Percentiles rank a stretch among this genome's conserved stretches.
Evolutionary conservation across 1,140 invertebrate species (phyloP).

Genomic region (Thaumatotibia leucotreta): DNA sequence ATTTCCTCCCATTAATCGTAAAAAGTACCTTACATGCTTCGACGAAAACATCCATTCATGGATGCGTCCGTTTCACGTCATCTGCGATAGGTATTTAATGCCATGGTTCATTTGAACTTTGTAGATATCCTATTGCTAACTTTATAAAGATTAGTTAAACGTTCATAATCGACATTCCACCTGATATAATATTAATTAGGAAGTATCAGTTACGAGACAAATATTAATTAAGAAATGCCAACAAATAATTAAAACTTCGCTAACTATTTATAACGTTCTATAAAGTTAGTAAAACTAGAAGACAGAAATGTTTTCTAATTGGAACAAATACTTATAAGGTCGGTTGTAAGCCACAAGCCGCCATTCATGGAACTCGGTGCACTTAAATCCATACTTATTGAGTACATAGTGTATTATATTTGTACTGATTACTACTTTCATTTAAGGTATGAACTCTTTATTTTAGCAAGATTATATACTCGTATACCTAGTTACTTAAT

Average conservation of each 20-base stretch:
- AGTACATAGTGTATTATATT: no score
- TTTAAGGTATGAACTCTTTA: conserved; percentile 20
- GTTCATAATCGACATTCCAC: no score
- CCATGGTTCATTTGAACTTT: no score
- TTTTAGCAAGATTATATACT: no score
- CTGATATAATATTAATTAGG: background rate
- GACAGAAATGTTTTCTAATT: conserved; percentile 28
- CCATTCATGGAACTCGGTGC: conserved; percentile 20
- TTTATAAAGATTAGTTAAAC: no score
- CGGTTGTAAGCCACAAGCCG: background rate
- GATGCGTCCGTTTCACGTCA: no score
- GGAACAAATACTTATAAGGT: conserved; percentile 26
- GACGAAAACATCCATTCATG: no score
- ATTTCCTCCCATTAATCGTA: no score
- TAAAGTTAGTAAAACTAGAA: conserved; percentile 19
- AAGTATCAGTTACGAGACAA: background rate
- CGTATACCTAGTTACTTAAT: conserved; percentile 19
- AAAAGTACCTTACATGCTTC: no score
- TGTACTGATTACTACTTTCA: conserved; percentile 36
- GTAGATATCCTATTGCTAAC: no score
- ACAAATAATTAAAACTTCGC: background rate
- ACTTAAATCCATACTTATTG: conserved; percentile 31
- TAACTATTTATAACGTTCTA: background rate
- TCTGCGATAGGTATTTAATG: no score
- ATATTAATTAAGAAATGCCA: background rate